phyloP scores from a whole-genome alignment of 2,888 invertebrate genomes.

The Gandaritis pyraliata region DNA sequence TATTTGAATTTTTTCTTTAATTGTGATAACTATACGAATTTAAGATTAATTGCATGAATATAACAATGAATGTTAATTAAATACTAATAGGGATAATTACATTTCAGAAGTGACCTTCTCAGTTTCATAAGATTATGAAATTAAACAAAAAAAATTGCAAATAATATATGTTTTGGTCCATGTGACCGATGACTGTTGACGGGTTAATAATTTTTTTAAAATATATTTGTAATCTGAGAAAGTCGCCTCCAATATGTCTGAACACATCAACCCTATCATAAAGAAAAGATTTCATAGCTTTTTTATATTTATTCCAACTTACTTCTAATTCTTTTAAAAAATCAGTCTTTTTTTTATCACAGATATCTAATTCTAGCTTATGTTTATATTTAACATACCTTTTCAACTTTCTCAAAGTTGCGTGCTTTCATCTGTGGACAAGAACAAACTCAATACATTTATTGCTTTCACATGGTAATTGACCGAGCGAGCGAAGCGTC shows the following conservation, averaged over 20 bases:
- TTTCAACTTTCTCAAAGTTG: constrained; percentile 99
- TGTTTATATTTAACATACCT: constrained; percentile 87
- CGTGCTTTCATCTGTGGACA: constrained; percentile 96
- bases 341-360: constrained; percentile 47
- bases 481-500: no score
- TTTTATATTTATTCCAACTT: constrained; percentile 65
- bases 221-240: constrained; percentile 59
- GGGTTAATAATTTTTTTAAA: neutral
- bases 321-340: constrained; percentile 36
- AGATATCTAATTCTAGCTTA: constrained; percentile 52
- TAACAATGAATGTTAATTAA: neutral
- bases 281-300: constrained; percentile 68
- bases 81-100: constrained; percentile 62
- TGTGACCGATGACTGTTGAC: neutral
- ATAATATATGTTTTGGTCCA: neutral
- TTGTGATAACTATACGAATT: no score
- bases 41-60: neutral
- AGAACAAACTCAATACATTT: no score
- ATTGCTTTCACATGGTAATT: no score
- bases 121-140: constrained; percentile 31
- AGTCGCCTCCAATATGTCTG: constrained; percentile 79
- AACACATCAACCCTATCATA: constrained; percentile 80
- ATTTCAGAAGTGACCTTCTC: constrained; percentile 77
- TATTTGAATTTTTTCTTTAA: no score
- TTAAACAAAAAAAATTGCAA: neutral